Evolutionary conservation across 2,113 vertebrate genomes (phyloP), one percentile per base, ranked within the genome.

Genomic region (Hemiscyllium ocellatum): DNA sequence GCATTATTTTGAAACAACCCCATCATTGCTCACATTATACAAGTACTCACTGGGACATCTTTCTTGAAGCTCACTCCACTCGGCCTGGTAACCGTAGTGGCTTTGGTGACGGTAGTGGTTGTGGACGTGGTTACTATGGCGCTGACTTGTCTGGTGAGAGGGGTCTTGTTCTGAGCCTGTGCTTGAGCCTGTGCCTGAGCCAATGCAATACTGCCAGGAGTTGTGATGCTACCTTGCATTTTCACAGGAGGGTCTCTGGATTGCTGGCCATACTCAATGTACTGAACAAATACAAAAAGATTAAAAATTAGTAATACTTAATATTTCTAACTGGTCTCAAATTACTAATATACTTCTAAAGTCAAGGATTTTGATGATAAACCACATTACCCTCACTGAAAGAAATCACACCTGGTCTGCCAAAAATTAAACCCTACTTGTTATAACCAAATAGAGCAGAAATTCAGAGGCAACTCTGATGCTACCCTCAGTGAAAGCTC

Each of bases 231-330:
- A 80, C 99, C 99, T 96, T 99, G 99, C 99, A 99, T 99, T 98
- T 99, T 99, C 97, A 99, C 99, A 96, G 99, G 99, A 97, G 99
- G 99, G 96, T 99, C 99, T 98, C 99, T 98, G 96, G 99, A 99
- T 96, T 99, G 99, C 97, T 99, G 99, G 96, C 99, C 99, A 78
- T 99, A 99, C 96, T 99, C 99, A 37, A 99, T 99, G 97, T 99
- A 99, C 99, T 99, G 96, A 97, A 56, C 0, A 93, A 22, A 7
- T 70, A 37, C 33, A 66, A 93, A 50, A 47, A 22, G 4, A 22
- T 37, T 37, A 19, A 22, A 91, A 89, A 93, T 65, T 12, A 65
- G 66, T 65, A 68, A 93, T 37, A 93, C n/a, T 61, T 33, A n/a
- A 8, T n/a, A 10, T 22, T 37, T 29, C 52, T n/a, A 61, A 65